Evolutionary conservation across 2,113 vertebrate species (phyloP).

Genomic region (Petrocephalus microphthalmus): DNA sequence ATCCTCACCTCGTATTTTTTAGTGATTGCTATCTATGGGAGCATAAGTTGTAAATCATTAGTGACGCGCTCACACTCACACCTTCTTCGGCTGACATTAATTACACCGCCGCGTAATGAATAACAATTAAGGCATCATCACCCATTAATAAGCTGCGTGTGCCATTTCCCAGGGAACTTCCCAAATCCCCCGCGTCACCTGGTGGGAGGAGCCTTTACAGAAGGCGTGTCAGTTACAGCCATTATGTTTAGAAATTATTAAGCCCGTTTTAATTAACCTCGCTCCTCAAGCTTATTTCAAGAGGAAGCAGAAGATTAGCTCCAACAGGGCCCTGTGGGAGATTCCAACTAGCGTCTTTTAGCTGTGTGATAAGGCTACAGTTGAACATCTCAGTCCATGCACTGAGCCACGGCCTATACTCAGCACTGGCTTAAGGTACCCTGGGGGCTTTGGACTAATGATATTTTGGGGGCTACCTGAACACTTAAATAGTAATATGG

Average conservation of each 20-base stretch:
- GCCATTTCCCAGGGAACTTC: not conserved
- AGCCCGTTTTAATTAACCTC: conserved; percentile 62
- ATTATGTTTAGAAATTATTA: conserved; percentile 56
- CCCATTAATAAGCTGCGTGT: not conserved
- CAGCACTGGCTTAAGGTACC: not conserved
- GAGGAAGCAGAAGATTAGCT: conserved; percentile 44
- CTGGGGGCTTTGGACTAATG: not conserved
- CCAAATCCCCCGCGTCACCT: conserved; percentile 15
- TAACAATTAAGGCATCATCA: conserved; percentile 13
- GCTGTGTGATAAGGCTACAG: conserved; percentile 15
- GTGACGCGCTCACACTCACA: not conserved
- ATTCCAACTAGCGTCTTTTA: conserved; percentile 13
- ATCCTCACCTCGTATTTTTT: not conserved
- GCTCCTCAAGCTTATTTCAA: conserved; percentile 46
- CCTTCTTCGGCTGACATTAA: not conserved
- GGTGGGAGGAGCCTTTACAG: conserved; percentile 29
- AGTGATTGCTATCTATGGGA: not conserved
- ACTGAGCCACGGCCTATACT: not conserved
- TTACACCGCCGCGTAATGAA: conserved; percentile 3
- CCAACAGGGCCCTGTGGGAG: conserved; percentile 29
- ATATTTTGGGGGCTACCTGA: not conserved
- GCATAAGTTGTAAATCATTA: not conserved
- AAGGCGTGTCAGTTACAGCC: conserved; percentile 38
- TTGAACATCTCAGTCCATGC: not conserved
- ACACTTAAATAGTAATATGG: not conserved